phyloP scores from a whole-genome alignment of 2,113 vertebrate genomes.

The Neomonachus schauinslandi region DNA sequence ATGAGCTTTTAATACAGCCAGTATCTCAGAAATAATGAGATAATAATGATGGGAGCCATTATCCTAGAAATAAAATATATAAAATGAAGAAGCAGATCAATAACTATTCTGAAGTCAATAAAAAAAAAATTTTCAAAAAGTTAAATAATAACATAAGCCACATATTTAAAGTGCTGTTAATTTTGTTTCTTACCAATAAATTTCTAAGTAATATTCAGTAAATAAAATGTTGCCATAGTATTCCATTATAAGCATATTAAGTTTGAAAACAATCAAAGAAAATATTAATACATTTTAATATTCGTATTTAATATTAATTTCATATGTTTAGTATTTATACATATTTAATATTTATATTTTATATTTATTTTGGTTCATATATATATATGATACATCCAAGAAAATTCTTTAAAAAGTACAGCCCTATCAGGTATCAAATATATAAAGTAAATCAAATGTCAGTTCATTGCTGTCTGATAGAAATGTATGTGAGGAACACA shows the following conservation, averaged over 20 bases:
- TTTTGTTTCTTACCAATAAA: background rate
- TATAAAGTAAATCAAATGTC: background rate
- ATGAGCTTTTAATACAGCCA: background rate
- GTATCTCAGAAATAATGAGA: background rate
- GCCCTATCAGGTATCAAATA: background rate
- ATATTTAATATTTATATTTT: background rate
- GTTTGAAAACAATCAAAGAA: background rate
- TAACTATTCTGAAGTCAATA: background rate
- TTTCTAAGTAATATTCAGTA: background rate
- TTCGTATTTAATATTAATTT: background rate
- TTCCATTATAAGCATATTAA: background rate
- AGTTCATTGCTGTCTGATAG: background rate
- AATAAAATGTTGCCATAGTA: background rate
- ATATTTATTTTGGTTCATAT: background rate
- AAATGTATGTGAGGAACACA: background rate
- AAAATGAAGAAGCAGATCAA: background rate
- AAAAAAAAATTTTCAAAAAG: background rate
- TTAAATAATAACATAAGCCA: background rate
- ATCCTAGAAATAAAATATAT: background rate
- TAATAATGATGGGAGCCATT: background rate
- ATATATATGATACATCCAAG: background rate
- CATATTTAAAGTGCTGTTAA: background rate
- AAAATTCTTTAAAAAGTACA: background rate
- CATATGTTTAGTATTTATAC: background rate
- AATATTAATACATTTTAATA: background rate